A percentile compares a stretch with the other conserved stretches of the same genome.
Conservation (phyloP, 2,113 vertebrate species). For the Ammodytes marinus region DNA sequence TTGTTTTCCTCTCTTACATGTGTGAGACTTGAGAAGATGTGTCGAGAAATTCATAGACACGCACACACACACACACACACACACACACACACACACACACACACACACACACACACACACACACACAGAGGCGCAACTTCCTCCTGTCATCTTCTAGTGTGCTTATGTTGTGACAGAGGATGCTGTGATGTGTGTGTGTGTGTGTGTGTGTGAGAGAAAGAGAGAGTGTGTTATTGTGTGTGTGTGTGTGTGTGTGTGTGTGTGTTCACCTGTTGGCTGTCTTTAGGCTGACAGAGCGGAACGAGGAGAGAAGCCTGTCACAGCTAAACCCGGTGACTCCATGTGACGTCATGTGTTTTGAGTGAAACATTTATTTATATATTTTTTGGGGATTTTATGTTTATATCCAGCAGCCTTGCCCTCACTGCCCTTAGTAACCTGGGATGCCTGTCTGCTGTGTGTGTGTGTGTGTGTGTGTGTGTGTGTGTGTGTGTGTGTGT, state of each 20-base stretch:
- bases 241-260: conserved; percentile 22
- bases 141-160: conserved; percentile 36
- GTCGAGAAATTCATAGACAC: conserved; percentile 7
- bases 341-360: conserved; percentile 60
- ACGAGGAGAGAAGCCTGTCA: conserved; percentile 51
- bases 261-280: conserved; percentile 61
- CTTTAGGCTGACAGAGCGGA: conserved; percentile 63
- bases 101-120: conserved; percentile 1
- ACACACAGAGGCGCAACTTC: neutral
- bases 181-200: conserved; percentile 8
- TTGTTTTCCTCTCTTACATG: conserved; percentile 15
- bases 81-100: conserved; percentile 12
- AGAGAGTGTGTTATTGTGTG: conserved; percentile 3
- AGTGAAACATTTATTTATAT: conserved; percentile 4
- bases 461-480: neutral
- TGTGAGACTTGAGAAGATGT: conserved; percentile 10
- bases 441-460: conserved; percentile 59
- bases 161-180: conserved; percentile 20
- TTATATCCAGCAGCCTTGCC: conserved; percentile 34
- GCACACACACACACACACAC: conserved; percentile 11
- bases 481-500: conserved; percentile 1
- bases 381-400: conserved; percentile 24
- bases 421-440: conserved; percentile 61
- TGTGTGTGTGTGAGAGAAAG: conserved; percentile 18
- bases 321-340: conserved; percentile 54